Conservation (phyloP, 2,113 vertebrate genomes). For the Ondatra zibethicus region DNA sequence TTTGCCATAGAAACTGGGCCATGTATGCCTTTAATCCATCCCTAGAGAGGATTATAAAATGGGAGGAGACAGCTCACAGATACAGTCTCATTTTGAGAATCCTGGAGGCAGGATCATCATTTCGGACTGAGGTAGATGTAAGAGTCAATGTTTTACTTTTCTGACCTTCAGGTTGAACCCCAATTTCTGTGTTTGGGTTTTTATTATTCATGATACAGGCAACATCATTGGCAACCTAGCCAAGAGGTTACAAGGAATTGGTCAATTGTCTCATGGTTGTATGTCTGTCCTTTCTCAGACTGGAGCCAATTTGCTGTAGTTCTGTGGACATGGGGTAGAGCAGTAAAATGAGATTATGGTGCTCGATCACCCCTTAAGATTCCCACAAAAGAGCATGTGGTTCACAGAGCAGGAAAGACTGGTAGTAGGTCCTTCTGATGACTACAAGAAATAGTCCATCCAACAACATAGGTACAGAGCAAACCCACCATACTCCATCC, state of each 20-base stretch:
- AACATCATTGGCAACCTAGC: neutral
- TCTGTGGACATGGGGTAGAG: neutral
- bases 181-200: no score
- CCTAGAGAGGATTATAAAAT: no score
- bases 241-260: neutral
- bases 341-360: neutral
- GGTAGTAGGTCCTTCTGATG: neutral
- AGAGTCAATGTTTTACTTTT: no score
- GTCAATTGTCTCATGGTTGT: neutral
- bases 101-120: no score
- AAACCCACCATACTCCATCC: neutral
- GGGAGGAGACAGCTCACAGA: no score
- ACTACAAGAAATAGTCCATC: neutral
- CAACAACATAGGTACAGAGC: neutral
- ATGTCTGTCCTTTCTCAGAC: neutral
- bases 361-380: neutral
- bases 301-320: neutral
- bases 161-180: no score
- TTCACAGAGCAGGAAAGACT: neutral
- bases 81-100: no score
- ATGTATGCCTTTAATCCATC: no score
- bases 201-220: no score
- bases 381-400: neutral
- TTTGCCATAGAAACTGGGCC: no score
- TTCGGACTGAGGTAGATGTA: no score